Conservation (phyloP, 2,797 vertebrate species). For the Scolopax bukidnonensis region DNA sequence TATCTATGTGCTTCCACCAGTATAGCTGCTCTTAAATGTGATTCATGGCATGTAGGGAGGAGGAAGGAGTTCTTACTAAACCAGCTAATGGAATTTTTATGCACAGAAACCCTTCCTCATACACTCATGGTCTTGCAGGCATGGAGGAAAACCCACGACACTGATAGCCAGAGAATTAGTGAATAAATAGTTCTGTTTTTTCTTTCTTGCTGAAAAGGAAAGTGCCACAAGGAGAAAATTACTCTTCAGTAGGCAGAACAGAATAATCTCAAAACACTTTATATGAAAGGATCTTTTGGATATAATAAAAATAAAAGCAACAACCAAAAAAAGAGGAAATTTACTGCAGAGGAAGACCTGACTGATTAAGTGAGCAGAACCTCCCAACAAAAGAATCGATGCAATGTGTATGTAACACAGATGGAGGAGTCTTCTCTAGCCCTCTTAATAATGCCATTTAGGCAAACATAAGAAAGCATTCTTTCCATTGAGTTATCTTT, state of each 20-base stretch:
- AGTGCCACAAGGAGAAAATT: background rate
- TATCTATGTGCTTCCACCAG: background rate
- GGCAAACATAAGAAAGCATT: constrained; percentile 34
- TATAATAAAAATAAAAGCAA: background rate
- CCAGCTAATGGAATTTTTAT: background rate
- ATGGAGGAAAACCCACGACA: background rate
- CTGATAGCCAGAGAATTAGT: background rate
- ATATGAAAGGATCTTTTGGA: background rate
- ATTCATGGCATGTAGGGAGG: background rate
- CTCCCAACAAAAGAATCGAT: accelerated
- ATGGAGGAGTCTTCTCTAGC: background rate
- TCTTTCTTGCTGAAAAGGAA: background rate
- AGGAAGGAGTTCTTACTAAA: background rate
- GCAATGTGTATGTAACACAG: constrained; percentile 1
- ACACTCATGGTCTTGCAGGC: background rate
- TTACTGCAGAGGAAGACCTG: background rate
- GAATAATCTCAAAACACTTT: background rate
- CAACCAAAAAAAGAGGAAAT: background rate
- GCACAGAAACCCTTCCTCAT: background rate
- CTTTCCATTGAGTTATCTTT: constrained; percentile 54
- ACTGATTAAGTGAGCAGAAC: background rate
- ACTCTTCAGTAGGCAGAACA: background rate
- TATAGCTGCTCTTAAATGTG: background rate
- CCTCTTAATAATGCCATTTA: background rate
- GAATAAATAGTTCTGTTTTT: background rate